These are phyloP conservation scores for Drosophila subsilvestris DNA, from an alignment of 2,888 invertebrate species.

Conservation along the genomic window DNA sequence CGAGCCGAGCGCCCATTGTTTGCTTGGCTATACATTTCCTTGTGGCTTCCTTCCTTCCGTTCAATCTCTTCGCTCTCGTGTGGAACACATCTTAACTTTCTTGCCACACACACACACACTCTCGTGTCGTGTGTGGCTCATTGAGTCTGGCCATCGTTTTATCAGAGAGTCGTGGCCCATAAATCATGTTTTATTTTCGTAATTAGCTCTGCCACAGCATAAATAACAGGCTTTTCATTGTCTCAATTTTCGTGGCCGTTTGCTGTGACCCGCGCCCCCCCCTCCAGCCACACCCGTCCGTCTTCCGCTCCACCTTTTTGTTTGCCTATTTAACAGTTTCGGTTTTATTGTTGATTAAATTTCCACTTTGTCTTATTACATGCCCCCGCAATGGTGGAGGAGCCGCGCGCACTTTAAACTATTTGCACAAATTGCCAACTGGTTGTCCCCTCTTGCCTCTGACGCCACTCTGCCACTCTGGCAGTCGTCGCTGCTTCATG, in stretches of 20 bases:
- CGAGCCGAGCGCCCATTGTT: conserved; percentile 35
- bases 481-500: conserved; percentile 4
- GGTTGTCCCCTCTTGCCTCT: conserved; percentile 36
- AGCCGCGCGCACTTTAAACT: conserved; percentile 66
- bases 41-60: conserved; percentile 15
- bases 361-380: conserved; percentile 56
- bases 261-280: neutral
- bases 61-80: conserved; percentile 16
- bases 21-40: conserved; percentile 36
- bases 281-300: too few species aligned
- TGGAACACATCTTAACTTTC: conserved; percentile 7
- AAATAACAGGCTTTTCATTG: conserved; percentile 76
- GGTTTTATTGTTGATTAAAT: conserved; percentile 65
- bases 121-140: neutral
- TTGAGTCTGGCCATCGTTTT: conserved; percentile 35
- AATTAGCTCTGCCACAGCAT: conserved; percentile 73
- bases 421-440: conserved; percentile 72
- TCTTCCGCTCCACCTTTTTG: conserved; percentile 25
- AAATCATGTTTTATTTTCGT: conserved; percentile 78
- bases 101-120: conserved; percentile 4
- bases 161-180: conserved; percentile 55
- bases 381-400: conserved; percentile 10
- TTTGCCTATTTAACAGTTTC: conserved; percentile 63
- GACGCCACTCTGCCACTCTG: conserved; percentile 30
- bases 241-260: conserved; percentile 51